A percentile compares a stretch with the other conserved stretches of the same genome.
Evolutionary conservation across 1,140 invertebrate species (phyloP).

Genomic region (Drepana arcuata): DNA sequence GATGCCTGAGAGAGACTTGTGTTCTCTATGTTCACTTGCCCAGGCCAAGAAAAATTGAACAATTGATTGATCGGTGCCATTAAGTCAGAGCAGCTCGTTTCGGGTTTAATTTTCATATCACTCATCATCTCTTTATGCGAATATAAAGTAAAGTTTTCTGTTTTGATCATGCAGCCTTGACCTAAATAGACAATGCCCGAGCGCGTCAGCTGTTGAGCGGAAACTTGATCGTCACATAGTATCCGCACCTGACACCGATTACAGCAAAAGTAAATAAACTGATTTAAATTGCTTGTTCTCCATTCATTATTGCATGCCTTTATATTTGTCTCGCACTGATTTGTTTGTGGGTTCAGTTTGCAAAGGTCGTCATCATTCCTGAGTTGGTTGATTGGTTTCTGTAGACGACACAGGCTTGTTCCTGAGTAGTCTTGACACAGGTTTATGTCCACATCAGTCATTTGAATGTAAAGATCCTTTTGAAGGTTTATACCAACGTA

Average conservation of each 20-base stretch:
- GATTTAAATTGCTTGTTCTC: too few species aligned
- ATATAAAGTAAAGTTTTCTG: conserved; percentile 9
- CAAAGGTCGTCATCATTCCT: neutral
- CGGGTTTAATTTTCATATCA: conserved; percentile 5
- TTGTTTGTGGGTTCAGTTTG: neutral
- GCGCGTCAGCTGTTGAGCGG: conserved; percentile 5
- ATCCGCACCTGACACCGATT: conserved; percentile 5
- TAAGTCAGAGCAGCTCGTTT: conserved; percentile 6
- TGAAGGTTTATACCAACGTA: conserved; percentile 8
- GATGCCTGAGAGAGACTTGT: too few species aligned
- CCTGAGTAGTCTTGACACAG: neutral
- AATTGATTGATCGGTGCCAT: conserved; percentile 10
- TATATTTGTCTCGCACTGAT: neutral
- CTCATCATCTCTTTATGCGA: conserved; percentile 5
- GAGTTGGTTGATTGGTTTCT: neutral
- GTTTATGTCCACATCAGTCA: neutral
- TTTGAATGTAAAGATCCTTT: conserved; percentile 4
- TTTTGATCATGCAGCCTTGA: conserved; percentile 10
- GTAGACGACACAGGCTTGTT: neutral
- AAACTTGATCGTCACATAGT: conserved; percentile 12
- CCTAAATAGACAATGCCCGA: conserved; percentile 5
- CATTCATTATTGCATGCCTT: conserved; percentile 7
- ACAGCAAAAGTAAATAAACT: too few species aligned
- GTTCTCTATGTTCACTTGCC: too few species aligned
- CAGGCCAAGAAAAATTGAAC: too few species aligned